Percentiles rank a stretch among this genome's conserved stretches.
Evolutionary conservation across 2,113 vertebrate genomes (phyloP).

Genomic region (Dicentrarchus labrax): DNA sequence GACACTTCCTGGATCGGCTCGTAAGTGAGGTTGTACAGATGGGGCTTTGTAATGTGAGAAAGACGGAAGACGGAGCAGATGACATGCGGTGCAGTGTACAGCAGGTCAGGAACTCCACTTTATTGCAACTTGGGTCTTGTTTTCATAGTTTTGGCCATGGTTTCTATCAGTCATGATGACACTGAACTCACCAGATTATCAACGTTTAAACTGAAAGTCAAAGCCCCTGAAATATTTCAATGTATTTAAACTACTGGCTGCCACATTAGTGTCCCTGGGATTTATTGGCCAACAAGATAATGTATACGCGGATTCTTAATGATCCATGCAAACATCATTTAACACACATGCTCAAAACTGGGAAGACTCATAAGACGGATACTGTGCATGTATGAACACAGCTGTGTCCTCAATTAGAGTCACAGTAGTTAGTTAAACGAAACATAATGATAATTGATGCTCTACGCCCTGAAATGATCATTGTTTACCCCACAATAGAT

Average conservation of each 20-base stretch:
- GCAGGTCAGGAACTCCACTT: neutral
- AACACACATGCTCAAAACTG: neutral
- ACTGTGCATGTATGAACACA: neutral
- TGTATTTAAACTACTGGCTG: neutral
- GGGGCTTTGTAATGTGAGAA: slow-evolving; percentile 18
- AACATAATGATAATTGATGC: neutral
- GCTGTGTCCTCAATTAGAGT: neutral
- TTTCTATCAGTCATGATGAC: neutral
- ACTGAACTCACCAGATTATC: neutral
- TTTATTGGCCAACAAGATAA: neutral
- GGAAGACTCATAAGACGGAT: neutral
- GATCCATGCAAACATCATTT: neutral
- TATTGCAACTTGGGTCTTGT: neutral
- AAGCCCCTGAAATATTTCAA: no score
- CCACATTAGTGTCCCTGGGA: neutral
- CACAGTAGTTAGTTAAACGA: neutral
- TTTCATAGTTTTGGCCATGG: neutral
- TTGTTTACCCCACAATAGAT: no score
- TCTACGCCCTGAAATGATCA: neutral
- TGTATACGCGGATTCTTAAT: neutral
- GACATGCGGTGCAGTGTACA: neutral
- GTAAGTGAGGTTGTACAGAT: slow-evolving; percentile 27
- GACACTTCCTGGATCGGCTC: slow-evolving; percentile 49
- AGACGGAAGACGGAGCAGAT: neutral
- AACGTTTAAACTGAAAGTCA: no score